Evolutionary conservation across 2,113 vertebrate genomes (phyloP), one percentile per base, ranked within the genome.

Genomic region (Strix aluco): DNA sequence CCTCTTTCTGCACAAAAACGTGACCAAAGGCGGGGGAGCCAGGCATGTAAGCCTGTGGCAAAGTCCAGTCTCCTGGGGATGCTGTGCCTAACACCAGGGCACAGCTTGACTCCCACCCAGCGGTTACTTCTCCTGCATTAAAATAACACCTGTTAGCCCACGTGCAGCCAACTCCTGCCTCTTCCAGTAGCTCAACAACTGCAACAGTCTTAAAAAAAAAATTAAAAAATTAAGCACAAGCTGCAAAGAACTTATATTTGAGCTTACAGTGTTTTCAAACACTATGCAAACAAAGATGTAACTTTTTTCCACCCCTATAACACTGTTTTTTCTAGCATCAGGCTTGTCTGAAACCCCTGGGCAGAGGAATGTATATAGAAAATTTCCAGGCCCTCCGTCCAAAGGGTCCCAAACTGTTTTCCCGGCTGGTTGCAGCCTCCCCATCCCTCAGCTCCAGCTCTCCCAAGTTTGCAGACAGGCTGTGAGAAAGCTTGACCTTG

Each of bases 1-100:
- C 30, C 11, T 70, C 63, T 44, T 77, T 81, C 70, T 29, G 38
- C 59, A 79, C 18, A 93, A 62, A 81, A 82, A n/a, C 4, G 4
- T 27, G 51, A 58, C n/a, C 32, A 58, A 70, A 92, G 52, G 38
- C 17, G 16, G 11, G 27, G 52, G 6, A 78, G 18, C 12, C 23
- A 58, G 63, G 40, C 62, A 87, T 2, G 0, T 85, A 78, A 0
- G 3, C 15, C 51, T 3, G 3, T 2, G 2, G 42, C 0, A 3
- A 81, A 86, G 12, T 38, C 27, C 1, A 5, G 27, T 19, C 25
- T 65, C 29, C 34, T 1, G 0, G 25, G 38, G 27, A 71, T 25
- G 18, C 44, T 86, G 47, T 88, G 67, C 54, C 9, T 26, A 71
- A 52, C 17, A 55, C 11, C 0, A 0, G 23, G 17, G 30, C 22